phyloP scores from a whole-genome alignment of 2,888 invertebrate genomes.

The Hyalella azteca region DNA sequence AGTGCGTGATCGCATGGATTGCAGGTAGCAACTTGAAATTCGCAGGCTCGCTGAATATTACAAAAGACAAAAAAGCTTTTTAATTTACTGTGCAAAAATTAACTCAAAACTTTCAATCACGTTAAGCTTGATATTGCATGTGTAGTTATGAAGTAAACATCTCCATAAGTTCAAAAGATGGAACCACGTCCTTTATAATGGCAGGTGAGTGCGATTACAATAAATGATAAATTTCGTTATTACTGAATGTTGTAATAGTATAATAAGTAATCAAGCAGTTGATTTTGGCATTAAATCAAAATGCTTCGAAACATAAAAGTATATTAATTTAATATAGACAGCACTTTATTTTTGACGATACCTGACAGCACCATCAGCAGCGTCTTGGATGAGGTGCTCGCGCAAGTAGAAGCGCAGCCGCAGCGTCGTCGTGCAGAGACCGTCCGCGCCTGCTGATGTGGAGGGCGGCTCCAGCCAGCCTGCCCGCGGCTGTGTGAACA shows the following conservation, averaged over 20 bases:
- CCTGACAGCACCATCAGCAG: not conserved
- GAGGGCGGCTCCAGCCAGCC: constrained; percentile 20
- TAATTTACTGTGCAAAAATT: no score
- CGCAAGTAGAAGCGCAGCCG: constrained; percentile 12
- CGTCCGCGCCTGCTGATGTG: not conserved
- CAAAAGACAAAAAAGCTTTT: no score
- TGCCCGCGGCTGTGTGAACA: constrained; percentile 15
- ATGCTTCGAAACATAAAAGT: no score
- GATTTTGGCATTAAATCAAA: not conserved
- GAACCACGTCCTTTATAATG: not conserved
- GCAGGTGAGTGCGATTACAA: not conserved
- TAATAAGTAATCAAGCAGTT: not conserved
- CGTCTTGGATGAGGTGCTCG: not conserved
- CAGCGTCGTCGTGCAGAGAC: constrained; percentile 1
- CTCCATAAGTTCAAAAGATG: not conserved
- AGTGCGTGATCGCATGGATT: not conserved
- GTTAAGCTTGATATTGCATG: no score
- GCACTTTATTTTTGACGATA: no score
- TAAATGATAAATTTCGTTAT: not conserved
- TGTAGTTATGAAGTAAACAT: no score
- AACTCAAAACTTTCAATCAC: no score
- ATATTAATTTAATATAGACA: no score
- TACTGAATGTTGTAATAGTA: not conserved
- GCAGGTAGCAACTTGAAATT: not conserved
- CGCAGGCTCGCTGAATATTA: no score